Evolutionary conservation across 23 tunicate genomes (phyloP).

Genomic region (Diplosoma virens): DNA sequence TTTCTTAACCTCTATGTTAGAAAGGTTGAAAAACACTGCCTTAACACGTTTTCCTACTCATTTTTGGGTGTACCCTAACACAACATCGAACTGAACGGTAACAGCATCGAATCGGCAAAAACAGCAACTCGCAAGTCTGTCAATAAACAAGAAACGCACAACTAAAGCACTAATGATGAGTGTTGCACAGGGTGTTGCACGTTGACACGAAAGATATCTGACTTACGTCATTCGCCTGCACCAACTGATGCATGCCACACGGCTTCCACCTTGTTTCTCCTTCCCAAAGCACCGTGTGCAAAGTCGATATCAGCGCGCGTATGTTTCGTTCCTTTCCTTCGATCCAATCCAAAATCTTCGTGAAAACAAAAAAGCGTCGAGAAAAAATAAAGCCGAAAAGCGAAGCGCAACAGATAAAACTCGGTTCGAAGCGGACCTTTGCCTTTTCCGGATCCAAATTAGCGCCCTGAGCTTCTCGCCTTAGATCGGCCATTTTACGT

Average conservation of each 20-base stretch:
- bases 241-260: slow-evolving; percentile 93
- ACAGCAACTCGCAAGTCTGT: no score
- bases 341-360: slow-evolving; percentile 91
- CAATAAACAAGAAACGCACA: no score
- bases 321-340: slow-evolving; percentile 95
- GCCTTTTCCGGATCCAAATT: slow-evolving; percentile 85
- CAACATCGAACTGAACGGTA: no score
- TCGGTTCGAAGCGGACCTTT: slow-evolving; percentile 38
- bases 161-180: no score
- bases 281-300: slow-evolving; percentile 96
- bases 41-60: no score
- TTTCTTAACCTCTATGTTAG: no score
- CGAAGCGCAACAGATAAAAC: background rate
- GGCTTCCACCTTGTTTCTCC: slow-evolving; percentile 93
- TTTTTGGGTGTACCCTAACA: no score
- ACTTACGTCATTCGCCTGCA: slow-evolving; percentile 86
- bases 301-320: slow-evolving; percentile 84
- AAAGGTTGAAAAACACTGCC: no score
- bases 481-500: slow-evolving; percentile 77
- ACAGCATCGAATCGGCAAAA: background rate
- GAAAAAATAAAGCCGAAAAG: background rate
- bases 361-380: background rate
- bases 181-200: no score
- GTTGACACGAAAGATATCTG: background rate
- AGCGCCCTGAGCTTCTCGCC: slow-evolving; percentile 60